Evolutionary conservation across 1,140 invertebrate species (phyloP), one percentile per base, ranked within the genome.

Genomic region (Callitettix versicolor): DNA sequence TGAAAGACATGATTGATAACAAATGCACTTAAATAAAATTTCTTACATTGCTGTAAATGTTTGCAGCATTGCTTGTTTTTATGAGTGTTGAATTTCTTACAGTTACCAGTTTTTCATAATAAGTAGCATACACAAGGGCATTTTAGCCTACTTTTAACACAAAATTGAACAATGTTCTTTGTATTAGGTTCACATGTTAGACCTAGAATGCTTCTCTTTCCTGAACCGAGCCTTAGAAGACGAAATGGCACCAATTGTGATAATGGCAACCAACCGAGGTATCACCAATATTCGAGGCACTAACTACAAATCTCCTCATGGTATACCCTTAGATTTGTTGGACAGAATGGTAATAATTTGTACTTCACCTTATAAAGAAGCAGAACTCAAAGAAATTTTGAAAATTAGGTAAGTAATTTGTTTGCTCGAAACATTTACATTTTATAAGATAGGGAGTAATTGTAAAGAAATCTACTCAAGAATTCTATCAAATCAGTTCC

Each of bases 261-360:
- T 99, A 7, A 97, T 98, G 90, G 96, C 96, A 1, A 98, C 95
- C n/a, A 99, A 99, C 73, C 79, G 95, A 60, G 95, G 95, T 50
- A 95, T 98, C 41, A 97, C 95, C 0, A 82, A 84, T 57, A 98
- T 99, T 62, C 77, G 96, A 54, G 96, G 63, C 20, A 98, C 95
- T 9, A 86, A 88, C 60, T 93, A 96, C 69, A 79, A 79, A 56
- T 91, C 90, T 57, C 95, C 96, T 0, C 96, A 99, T 72, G 96
- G 94, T 11, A 89, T 99, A 46, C 96, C 96, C 0, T 82, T 97
- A 50, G 96, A 99, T 78, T 71, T 99, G 41, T 72, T 99, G 1
- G 96, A 99, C 74, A 76, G 96, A 55, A 85, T 93, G 78, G 88
- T 98, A 49, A 99, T 99, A 22, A 91, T 97, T 50, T 83, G 87